Evolutionary conservation across 2,797 vertebrate genomes (phyloP), one percentile per base, ranked within the genome.

Genomic region (Melanotaenia nigrans): DNA sequence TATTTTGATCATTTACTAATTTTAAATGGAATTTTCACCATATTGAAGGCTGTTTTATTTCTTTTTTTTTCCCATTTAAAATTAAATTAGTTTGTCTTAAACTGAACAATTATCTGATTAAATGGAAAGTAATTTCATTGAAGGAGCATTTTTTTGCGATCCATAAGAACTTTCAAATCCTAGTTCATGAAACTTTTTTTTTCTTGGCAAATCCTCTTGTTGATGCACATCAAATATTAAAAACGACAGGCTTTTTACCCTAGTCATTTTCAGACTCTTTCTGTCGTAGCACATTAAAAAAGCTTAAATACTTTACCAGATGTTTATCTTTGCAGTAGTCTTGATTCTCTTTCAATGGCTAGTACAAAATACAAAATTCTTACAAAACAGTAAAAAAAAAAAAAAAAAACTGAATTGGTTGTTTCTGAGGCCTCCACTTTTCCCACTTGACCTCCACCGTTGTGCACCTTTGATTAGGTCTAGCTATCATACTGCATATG

Each of bases 401-500:
- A 30, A 33, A 33, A 33, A 1, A 16, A 42, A 51, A 51, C 32
- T 61, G 45, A 75, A 53, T 61, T 73, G 65, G 55, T 63, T 60
- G 24, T 68, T 67, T 68, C 57, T 78, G 42, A 51, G 68, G 28
- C 4, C 38, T 49, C 66, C 65, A 55, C 35, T 59, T 78, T 76
- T 66, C 60, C 76, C 61, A 59, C 69, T 45, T 1, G 35, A 75
- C 65, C 42, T 33, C 62, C 36, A 55, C 83, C 73, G 68, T 80
- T 65, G 38, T 65, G 81, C 79, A 82, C 76, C 77, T 72, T 53
- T 60, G 78, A 70, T 77, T 73, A 45, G 85, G 81, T 69, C 59
- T 57, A 71, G 85, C 68, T 74, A 36, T 87, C 79, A 71, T 77
- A 61, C 78, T 92, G 90, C 86, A 79, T 87, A 84, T 93, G 91